Base-by-base conservation (phyloP, 2,113 vertebrate species). In the Nematolebias whitei region DNA sequence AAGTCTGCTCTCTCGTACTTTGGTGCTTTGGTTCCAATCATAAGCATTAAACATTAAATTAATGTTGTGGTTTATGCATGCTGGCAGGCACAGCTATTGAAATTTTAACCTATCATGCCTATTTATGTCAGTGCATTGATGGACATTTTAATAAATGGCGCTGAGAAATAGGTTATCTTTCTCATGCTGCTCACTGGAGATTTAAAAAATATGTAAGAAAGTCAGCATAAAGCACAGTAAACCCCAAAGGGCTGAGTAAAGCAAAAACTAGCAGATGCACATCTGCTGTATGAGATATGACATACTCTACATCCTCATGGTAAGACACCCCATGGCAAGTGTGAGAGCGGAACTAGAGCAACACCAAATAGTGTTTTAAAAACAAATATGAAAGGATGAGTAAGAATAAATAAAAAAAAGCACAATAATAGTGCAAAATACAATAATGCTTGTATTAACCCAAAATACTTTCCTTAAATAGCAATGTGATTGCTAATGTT, bases 221-320 rank as follows among this genome's bases (percentile, higher is more conserved):
- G 32, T 49, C 48, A 53, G 32, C 16, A 12, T 23, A 6, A 14
- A 51, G 49, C 41, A 26, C 38, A 41, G 19, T 14, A 52, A 74
- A 67, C 64, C 64, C 40, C 43, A 40, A 26, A 69, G 51, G 39
- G 65, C 23, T 54, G 10, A 10, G 35, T 19, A 63, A 39, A 52
- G 35, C 51, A 44, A 20, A 60, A 43, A 12, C 54, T 20, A 45
- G 44, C 23, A 59, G 53, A 45, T 29, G 35, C 56, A 12, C 13
- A 38, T 57, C 64, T 49, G 52, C 29, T 45, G 49, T 32, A 12
- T 32, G 39, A 73, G 23, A 53, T 57, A 35, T 53, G 59, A 52
- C 43, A 23, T 49, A 22, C 48, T 29, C 45, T 16, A 39, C 32
- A 59, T 65, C 41, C 35, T 62, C 18, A 40, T 29, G 20, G 58